Conservation (phyloP, 92 coral and sea anemone genomes). For the Phymanthus crucifer region DNA sequence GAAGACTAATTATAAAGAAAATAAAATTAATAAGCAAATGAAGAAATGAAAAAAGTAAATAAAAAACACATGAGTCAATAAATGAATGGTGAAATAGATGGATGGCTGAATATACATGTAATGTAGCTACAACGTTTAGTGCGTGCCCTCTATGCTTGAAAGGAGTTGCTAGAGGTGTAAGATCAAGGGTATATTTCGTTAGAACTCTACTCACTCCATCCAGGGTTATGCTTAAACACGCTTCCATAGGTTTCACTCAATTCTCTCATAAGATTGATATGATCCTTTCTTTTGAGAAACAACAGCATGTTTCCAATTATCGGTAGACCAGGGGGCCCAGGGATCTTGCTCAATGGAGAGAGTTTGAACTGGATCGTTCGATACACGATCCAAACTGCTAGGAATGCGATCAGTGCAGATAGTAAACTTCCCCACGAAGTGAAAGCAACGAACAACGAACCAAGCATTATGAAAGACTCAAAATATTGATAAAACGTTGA, state of each 20-base stretch:
- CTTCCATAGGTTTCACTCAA: slow-evolving; percentile 58
- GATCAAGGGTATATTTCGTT: too few species aligned
- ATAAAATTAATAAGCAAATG: background rate
- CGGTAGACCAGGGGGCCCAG: slow-evolving; percentile 35
- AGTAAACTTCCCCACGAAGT: slow-evolving; percentile 2
- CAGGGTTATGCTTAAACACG: slow-evolving; percentile 44
- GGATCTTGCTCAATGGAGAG: slow-evolving; percentile 41
- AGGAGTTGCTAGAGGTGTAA: too few species aligned
- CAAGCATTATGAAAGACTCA: background rate
- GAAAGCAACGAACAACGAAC: background rate
- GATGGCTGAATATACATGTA: too few species aligned
- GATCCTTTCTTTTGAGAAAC: slow-evolving; percentile 40
- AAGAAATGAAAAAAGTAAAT: too few species aligned
- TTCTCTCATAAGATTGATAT: slow-evolving; percentile 26
- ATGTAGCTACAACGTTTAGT: too few species aligned
- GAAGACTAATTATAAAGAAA: too few species aligned
- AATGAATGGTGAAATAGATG: too few species aligned
- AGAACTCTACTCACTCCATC: slow-evolving; percentile 28
- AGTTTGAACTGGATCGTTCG: slow-evolving; percentile 21
- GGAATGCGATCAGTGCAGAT: slow-evolving; percentile 9
- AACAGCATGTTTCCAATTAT: slow-evolving; percentile 29
- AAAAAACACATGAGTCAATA: too few species aligned
- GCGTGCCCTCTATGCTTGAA: too few species aligned
- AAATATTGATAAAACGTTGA: too few species aligned
- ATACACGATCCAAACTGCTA: slow-evolving; percentile 20